These are phyloP conservation scores for Scaptomyza tumidula DNA, from an alignment of 2,888 invertebrate species.

Conservation along the genomic window DNA sequence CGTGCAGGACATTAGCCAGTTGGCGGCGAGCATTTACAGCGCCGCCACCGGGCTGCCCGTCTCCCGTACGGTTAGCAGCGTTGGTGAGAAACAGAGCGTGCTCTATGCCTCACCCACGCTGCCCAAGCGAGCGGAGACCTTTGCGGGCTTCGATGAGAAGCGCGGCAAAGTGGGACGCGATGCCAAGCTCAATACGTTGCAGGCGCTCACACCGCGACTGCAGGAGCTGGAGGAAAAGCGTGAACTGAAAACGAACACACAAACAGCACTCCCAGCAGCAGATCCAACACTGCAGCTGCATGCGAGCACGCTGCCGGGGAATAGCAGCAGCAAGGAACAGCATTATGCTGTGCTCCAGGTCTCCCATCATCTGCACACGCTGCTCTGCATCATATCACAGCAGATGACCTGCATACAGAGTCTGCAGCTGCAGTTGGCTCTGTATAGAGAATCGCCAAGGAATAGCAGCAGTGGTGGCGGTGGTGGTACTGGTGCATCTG, in stretches of 20 bases:
- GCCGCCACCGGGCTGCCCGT: constrained; percentile 89
- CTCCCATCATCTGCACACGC: constrained; percentile 93
- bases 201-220: constrained; percentile 74
- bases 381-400: constrained; percentile 94
- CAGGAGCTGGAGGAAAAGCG: constrained; percentile 81
- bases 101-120: constrained; percentile 93
- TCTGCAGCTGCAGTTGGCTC: constrained; percentile 91
- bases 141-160: constrained; percentile 95
- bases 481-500: constrained; percentile 29
- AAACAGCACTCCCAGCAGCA: constrained; percentile 8
- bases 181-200: constrained; percentile 85
- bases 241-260: constrained; percentile 62
- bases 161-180: constrained; percentile 84
- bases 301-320: constrained; percentile 75
- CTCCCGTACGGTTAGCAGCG: constrained; percentile 96
- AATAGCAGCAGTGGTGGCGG: constrained; percentile 63
- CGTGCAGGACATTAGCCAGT: constrained; percentile 88
- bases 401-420: constrained; percentile 93
- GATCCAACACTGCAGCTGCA: constrained; percentile 38
- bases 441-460: constrained; percentile 87
- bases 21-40: constrained; percentile 90
- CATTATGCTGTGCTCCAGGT: constrained; percentile 90
- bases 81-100: constrained; percentile 95
- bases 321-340: constrained; percentile 79
- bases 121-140: constrained; percentile 97